These are phyloP conservation scores for Turnix velox DNA, from an alignment of 2,113 vertebrate genomes.

Conservation along the genomic window DNA sequence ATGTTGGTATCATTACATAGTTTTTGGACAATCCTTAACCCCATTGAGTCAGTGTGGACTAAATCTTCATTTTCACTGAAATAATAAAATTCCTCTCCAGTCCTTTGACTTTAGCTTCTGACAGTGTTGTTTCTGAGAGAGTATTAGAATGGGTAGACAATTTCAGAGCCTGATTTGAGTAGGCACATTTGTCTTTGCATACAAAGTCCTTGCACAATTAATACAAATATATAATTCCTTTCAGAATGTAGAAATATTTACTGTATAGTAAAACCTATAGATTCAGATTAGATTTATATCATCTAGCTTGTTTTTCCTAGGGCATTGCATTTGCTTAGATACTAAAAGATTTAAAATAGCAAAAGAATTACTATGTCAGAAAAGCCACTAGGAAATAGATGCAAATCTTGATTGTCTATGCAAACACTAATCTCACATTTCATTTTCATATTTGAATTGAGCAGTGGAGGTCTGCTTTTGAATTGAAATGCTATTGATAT, in stretches of 20 bases:
- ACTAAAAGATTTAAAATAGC: neutral
- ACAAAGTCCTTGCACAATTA: neutral
- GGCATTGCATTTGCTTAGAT: neutral
- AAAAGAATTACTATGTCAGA: neutral
- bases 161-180: neutral
- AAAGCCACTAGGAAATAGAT: neutral
- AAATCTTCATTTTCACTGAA: neutral
- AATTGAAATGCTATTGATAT: constrained; percentile 63
- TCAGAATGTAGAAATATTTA: neutral
- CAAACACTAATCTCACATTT: neutral
- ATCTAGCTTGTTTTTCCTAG: neutral
- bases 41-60: neutral
- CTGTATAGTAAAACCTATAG: neutral
- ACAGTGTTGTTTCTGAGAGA: neutral
- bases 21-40: neutral
- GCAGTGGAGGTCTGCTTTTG: constrained; percentile 42
- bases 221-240: neutral
- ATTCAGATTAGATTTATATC: neutral
- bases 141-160: neutral
- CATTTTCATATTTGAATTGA: constrained; percentile 42
- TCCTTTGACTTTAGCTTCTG: neutral
- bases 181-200: neutral
- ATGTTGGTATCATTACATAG: neutral
- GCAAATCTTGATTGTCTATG: neutral
- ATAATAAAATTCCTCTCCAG: accelerated